Evolutionary conservation across 2,113 vertebrate species (phyloP), one percentile per base, ranked within the genome.

Genomic region (Leptobrachium ailaonicum): DNA sequence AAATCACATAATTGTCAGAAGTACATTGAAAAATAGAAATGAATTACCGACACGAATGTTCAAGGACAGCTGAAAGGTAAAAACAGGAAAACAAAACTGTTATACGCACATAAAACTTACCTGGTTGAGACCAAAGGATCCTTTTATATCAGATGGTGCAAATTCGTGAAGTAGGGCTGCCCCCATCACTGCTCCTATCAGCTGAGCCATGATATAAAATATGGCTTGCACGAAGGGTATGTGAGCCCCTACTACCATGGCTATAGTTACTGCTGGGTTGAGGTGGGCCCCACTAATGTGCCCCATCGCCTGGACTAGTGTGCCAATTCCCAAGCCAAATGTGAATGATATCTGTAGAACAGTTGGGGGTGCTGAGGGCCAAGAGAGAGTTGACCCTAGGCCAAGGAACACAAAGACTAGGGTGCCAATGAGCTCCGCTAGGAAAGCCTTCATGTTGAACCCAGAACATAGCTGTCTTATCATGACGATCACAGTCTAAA

Each of bases 221-320:
- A 75, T 6, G 2, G 82, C 73, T 77, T 73, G 76, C 43, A 70
- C 73, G 6, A 82, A 40, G 12, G 75, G 82, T 44, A 77, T 78
- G 40, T 68, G 73, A n/a, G 79, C 72, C 40, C 77, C 70, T 6
- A 79, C 42, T 4, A 85, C 47, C 44, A 76, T 75, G 1, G 79
- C 79, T 42, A 76, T 2, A 9, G 76, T 82, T 7, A 83, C 82
- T 6, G 83, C 82, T 32, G 83, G 82, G 66, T 83, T 83, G 44
- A 86, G 66, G 41, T 86, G 82, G 14, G 80, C 83, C 4, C 74
- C 76, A 11, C 70, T 86, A 53, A 82, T 76, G 44, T 83, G 83
- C 13, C 82, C 83, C 40, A 86, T 47, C 6, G 73, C 20, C 66
- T 85, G 82, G 2, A 79, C 76, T 74, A 82, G 47, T 10, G 79